Conservation (phyloP, 2,797 vertebrate genomes). For the Cyclopterus lumpus region DNA sequence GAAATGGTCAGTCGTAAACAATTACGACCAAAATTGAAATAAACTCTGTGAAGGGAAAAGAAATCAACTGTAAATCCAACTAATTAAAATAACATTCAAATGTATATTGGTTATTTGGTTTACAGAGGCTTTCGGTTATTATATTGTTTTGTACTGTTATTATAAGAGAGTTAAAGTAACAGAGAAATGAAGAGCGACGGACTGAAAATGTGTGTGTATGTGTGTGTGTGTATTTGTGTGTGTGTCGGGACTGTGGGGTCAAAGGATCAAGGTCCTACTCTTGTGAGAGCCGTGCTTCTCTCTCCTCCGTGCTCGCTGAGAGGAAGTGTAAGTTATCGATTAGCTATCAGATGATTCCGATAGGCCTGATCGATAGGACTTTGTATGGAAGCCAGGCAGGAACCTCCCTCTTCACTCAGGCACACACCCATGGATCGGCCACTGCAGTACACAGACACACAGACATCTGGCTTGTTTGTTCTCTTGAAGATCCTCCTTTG, state of each 20-base stretch:
- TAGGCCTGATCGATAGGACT: slow-evolving; percentile 83
- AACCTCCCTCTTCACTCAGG: slow-evolving; percentile 62
- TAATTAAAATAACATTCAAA: slow-evolving; percentile 70
- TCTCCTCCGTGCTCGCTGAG: slow-evolving; percentile 68
- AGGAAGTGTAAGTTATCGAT: slow-evolving; percentile 86
- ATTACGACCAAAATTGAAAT: slow-evolving; percentile 78
- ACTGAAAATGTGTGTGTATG: neutral
- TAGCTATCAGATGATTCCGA: slow-evolving; percentile 89
- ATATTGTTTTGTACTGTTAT: slow-evolving; percentile 46
- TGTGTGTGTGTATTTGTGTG: slow-evolving; percentile 15
- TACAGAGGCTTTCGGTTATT: slow-evolving; percentile 37
- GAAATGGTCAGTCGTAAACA: slow-evolving; percentile 81
- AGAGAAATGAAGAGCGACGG: slow-evolving; percentile 34
- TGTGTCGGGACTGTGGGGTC: slow-evolving; percentile 53
- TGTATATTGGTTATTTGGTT: slow-evolving; percentile 65
- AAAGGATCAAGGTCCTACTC: slow-evolving; percentile 80
- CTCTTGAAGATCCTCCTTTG: slow-evolving; percentile 51
- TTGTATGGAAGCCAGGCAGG: slow-evolving; percentile 79
- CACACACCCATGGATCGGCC: slow-evolving; percentile 60
- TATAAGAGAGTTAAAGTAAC: slow-evolving; percentile 46
- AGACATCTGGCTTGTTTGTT: slow-evolving; percentile 50
- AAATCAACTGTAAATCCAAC: slow-evolving; percentile 71
- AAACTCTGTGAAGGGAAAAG: slow-evolving; percentile 67
- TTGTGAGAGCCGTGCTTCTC: slow-evolving; percentile 67
- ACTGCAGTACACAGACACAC: slow-evolving; percentile 49